These are phyloP conservation scores for Noctua pronuba DNA, from an alignment of 2,888 invertebrate species.

Conservation along the genomic window DNA sequence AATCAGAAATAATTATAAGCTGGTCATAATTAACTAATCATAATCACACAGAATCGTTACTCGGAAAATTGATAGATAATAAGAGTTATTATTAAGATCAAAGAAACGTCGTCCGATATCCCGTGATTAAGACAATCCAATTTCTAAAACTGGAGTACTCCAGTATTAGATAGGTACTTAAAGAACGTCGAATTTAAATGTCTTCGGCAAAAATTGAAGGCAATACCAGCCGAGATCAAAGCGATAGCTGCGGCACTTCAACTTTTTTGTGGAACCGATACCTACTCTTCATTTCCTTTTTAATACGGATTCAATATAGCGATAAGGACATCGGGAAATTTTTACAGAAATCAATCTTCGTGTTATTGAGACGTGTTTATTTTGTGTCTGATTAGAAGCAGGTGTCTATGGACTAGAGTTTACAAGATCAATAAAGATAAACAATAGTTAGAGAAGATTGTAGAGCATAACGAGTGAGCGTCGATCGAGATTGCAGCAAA, in stretches of 20 bases:
- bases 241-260: slow-evolving; percentile 77
- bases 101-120: slow-evolving; percentile 57
- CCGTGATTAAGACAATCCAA: slow-evolving; percentile 74
- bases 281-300: slow-evolving; percentile 82
- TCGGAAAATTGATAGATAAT: slow-evolving; percentile 42
- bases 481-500: slow-evolving; percentile 81
- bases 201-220: slow-evolving; percentile 76
- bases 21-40: slow-evolving; percentile 25
- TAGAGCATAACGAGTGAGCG: slow-evolving; percentile 72
- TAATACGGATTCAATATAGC: slow-evolving; percentile 81
- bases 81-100: slow-evolving; percentile 54
- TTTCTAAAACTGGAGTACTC: slow-evolving; percentile 71
- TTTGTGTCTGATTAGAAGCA: slow-evolving; percentile 59
- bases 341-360: slow-evolving; percentile 71
- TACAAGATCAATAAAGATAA: slow-evolving; percentile 70
- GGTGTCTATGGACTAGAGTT: slow-evolving; percentile 38
- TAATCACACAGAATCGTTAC: slow-evolving; percentile 17
- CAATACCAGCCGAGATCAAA: slow-evolving; percentile 78
- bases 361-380: slow-evolving; percentile 66
- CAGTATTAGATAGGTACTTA: slow-evolving; percentile 69
- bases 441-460: slow-evolving; percentile 71
- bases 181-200: slow-evolving; percentile 76
- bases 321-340: slow-evolving; percentile 75
- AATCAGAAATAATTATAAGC: slow-evolving; percentile 3
- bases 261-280: slow-evolving; percentile 79